Base-by-base conservation (phyloP, 2,797 vertebrate species). In the Helostoma temminkii region DNA sequence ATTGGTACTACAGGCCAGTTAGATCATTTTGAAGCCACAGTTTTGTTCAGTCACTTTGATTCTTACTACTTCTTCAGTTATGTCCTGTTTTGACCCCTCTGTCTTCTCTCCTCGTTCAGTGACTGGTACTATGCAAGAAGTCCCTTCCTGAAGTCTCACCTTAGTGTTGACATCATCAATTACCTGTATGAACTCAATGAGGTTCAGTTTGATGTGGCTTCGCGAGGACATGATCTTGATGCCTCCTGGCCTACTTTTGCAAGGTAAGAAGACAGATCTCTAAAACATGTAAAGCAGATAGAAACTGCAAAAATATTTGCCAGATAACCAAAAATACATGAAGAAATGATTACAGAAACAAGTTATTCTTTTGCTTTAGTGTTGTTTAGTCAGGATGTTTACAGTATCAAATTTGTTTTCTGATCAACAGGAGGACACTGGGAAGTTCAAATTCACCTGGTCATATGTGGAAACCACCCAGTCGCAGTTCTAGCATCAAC, bases 41-140 rank as follows among this genome's bases (percentile, higher is more conserved):
- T 18, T 41, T 39, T 25, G 61, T 59, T 46, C 16, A 10, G 3
- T 5, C 24, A 3, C 54, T 26, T 0, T 60, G 62, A n/a, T 56
- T 36, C 58, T 8, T 48, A 6, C 7, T 61, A n/a, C 16, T 58
- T 52, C 5, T 11, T 6, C 16, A n/a, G n/a, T 30, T 61, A 3
- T 63, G 1, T 30, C 5, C 4, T 69, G 2, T 14, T 58, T 2
- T 73, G 42, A 43, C 28, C 68, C 56, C 10, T 18, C 12, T 7
- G 5, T 66, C 11, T 39, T 66, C 14, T 65, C 19, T 58, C 18
- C 59, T 41, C 4, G 9, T 18, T 5, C 78, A 99, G 98, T 84
- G 97, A 98, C 84, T 99, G 97, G 97, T 99, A 97, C 90, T 97
- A 97, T 69, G 93, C 94, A 72, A 94, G 96, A 78, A 99, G 96